phyloP scores from a whole-genome alignment of 2,888 invertebrate species.

The Mechanitis mazaeus region DNA sequence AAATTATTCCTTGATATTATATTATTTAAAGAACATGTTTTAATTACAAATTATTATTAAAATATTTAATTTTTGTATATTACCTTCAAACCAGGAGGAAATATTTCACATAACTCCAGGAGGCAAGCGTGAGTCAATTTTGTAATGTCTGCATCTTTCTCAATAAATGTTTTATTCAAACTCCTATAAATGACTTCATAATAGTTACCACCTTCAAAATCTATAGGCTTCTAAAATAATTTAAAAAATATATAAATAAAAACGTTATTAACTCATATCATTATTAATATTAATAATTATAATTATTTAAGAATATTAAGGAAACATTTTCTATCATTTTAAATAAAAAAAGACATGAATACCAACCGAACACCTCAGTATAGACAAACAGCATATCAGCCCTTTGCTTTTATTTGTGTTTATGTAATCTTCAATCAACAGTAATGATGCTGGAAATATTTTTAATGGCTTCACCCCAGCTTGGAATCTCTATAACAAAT shows the following conservation, averaged over 20 bases:
- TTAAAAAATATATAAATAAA: slow-evolving; percentile 5
- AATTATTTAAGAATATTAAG: neutral
- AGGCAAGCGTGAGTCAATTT: slow-evolving; percentile 45
- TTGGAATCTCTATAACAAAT: slow-evolving; percentile 45
- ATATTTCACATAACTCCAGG: slow-evolving; percentile 40
- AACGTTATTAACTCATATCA: neutral
- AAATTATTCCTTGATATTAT: slow-evolving; percentile 1
- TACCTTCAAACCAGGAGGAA: slow-evolving; percentile 52
- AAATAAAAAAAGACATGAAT: slow-evolving; percentile 10
- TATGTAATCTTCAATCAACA: slow-evolving; percentile 57
- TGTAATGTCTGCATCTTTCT: slow-evolving; percentile 51
- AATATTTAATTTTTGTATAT: neutral
- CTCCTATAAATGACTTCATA: slow-evolving; percentile 60
- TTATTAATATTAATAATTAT: too few relatives aligned
- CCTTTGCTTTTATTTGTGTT: slow-evolving; percentile 53
- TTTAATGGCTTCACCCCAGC: slow-evolving; percentile 43
- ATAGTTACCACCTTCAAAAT: slow-evolving; percentile 57
- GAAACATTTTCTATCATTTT: slow-evolving; percentile 24
- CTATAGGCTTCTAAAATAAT: slow-evolving; percentile 31
- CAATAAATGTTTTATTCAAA: slow-evolving; percentile 44
- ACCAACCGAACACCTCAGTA: slow-evolving; percentile 56
- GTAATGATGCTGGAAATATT: slow-evolving; percentile 50
- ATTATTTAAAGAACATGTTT: neutral
- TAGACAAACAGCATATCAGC: slow-evolving; percentile 44
- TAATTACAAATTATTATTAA: neutral